Conservation (phyloP, 2,797 vertebrate species). For the Oreonectes daqikongensis region DNA sequence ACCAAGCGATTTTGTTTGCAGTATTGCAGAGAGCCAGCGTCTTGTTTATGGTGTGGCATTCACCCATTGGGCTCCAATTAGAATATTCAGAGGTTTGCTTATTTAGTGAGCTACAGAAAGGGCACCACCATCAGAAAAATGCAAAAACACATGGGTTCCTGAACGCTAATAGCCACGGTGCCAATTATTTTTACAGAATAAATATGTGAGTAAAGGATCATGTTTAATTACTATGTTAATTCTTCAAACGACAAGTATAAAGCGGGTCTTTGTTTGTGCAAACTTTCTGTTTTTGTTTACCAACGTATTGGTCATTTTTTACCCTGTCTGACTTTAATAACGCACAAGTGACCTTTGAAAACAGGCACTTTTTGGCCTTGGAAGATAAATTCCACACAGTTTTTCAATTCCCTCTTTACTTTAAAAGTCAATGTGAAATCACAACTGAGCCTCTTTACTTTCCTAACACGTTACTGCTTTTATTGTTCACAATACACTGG, state of each 20-base stretch:
- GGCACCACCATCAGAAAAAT: not conserved
- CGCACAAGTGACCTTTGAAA: constrained; percentile 7
- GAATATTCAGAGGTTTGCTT: constrained; percentile 19
- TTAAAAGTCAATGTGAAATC: not conserved
- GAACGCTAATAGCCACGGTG: constrained; percentile 1
- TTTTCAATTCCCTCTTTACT: not conserved
- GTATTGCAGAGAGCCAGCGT: not conserved
- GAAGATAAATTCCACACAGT: not conserved
- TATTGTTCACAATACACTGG: not conserved
- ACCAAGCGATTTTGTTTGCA: not conserved
- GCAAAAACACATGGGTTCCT: not conserved
- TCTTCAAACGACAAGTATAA: not conserved
- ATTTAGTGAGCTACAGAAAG: constrained; percentile 8
- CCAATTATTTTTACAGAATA: not conserved
- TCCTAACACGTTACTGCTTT: not conserved
- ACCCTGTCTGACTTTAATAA: not conserved
- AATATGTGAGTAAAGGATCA: not conserved
- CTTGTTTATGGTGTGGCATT: constrained; percentile 16
- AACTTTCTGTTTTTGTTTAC: not conserved
- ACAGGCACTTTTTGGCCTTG: not conserved
- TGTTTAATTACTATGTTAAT: constrained; percentile 27
- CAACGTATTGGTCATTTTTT: not conserved
- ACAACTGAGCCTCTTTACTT: not conserved
- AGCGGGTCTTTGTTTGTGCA: not conserved
- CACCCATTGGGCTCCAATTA: constrained; percentile 36